phyloP scores from a whole-genome alignment of 53 echinoderm and acorn worm species.

The Paelopatides confundens region DNA sequence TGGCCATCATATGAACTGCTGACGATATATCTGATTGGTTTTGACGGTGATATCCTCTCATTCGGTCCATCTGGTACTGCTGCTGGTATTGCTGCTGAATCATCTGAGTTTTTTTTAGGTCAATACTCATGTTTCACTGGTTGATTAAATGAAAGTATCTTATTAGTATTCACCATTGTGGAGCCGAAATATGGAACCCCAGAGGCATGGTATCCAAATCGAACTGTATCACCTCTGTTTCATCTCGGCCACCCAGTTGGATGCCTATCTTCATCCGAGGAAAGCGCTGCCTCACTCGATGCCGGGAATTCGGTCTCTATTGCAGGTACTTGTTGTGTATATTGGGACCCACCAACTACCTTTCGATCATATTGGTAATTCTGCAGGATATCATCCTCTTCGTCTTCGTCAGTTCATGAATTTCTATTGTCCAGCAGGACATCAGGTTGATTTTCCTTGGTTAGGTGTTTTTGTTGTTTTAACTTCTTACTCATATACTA shows the following conservation, averaged over 20 bases:
- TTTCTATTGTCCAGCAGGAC: neutral
- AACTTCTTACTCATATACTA: neutral
- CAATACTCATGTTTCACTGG: neutral
- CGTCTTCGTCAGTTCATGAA: neutral
- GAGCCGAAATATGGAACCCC: no score
- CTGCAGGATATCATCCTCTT: neutral
- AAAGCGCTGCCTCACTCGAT: neutral
- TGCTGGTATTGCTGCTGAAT: neutral
- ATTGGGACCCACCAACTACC: neutral
- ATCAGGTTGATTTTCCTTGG: neutral
- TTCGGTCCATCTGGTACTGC: neutral
- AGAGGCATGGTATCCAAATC: no score
- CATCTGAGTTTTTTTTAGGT: neutral
- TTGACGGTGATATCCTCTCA: neutral
- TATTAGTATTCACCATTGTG: no score
- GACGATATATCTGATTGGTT: no score
- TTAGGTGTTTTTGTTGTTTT: neutral
- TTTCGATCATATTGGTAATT: conserved; percentile 6
- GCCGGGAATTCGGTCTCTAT: neutral
- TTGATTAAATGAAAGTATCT: neutral
- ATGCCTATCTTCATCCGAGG: no score
- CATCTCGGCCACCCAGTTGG: neutral
- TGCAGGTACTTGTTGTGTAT: neutral
- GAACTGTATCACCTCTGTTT: no score
- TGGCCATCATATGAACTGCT: no score